A percentile compares a stretch with the other conserved stretches of the same genome.
Conservation (phyloP, 2,888 invertebrate species). For the Lottia gigantea region DNA sequence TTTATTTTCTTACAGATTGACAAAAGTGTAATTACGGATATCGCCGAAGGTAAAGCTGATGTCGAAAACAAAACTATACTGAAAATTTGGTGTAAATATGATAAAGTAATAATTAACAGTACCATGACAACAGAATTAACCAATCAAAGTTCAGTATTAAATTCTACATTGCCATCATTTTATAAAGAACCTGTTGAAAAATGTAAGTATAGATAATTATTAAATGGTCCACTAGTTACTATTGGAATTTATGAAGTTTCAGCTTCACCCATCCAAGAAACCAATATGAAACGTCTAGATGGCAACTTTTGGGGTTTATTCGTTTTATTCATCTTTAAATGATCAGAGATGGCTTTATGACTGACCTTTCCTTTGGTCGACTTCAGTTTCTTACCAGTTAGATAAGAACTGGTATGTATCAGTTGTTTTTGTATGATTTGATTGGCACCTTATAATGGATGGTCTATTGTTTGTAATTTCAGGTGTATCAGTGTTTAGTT, state of each 20-base stretch:
- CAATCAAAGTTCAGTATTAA: neutral
- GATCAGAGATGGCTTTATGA: no score
- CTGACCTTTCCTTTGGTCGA: no score
- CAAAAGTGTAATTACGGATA: conserved; percentile 65
- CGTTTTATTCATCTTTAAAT: no score
- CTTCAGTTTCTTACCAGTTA: no score
- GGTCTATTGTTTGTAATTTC: conserved; percentile 17
- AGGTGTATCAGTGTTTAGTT: conserved; percentile 45
- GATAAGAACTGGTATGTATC: no score
- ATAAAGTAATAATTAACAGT: conserved; percentile 15
- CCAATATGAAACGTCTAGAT: no score
- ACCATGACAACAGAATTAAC: conserved; percentile 21
- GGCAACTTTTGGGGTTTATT: no score
- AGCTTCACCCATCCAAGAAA: no score
- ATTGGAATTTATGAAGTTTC: no score
- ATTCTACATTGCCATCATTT: neutral
- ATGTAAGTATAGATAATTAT: conserved; percentile 24
- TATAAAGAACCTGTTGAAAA: conserved; percentile 22
- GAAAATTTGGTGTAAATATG: conserved; percentile 40
- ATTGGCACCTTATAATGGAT: neutral
- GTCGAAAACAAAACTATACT: conserved; percentile 46
- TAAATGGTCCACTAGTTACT: no score
- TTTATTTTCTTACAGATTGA: conserved; percentile 61
- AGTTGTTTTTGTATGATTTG: no score
- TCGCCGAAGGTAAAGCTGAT: conserved; percentile 62